These are phyloP conservation scores for Epicampocera succincta DNA, from an alignment of 2,888 invertebrate species.

Conservation along the genomic window DNA sequence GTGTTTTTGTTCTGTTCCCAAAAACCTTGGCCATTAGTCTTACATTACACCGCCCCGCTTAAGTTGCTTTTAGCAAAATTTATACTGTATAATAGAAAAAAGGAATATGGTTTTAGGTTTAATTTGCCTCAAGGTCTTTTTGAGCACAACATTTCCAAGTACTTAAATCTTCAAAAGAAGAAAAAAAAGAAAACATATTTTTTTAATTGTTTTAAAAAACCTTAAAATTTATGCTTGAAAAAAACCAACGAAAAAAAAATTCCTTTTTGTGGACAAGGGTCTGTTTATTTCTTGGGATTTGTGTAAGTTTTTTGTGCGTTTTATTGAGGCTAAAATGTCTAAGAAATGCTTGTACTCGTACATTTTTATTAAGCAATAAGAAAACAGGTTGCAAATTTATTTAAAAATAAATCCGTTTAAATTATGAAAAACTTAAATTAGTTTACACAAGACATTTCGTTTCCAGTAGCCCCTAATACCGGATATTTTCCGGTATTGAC, in stretches of 20 bases:
- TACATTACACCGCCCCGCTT: slow-evolving; percentile 10
- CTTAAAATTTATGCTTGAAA: background rate
- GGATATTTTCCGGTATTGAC: no score
- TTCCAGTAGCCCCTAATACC: no score
- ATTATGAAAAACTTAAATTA: no score
- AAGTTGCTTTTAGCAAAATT: slow-evolving; percentile 10
- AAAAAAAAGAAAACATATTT: background rate
- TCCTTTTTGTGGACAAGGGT: slow-evolving; percentile 20
- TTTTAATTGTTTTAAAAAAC: slow-evolving; percentile 35
- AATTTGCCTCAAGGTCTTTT: slow-evolving; percentile 29
- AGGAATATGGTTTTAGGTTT: background rate
- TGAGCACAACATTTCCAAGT: background rate
- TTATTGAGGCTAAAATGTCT: background rate
- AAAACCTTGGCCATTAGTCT: slow-evolving; percentile 28
- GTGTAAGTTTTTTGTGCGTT: slow-evolving; percentile 20
- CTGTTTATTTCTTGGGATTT: slow-evolving; percentile 46
- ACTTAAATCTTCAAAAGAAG: background rate
- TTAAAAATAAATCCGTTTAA: no score
- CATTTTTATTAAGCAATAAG: no score
- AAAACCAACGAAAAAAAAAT: background rate
- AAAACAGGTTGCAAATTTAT: no score
- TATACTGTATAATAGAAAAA: slow-evolving; percentile 19
- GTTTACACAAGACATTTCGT: no score
- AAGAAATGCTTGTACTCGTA: slow-evolving; percentile 8
- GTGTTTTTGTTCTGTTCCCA: background rate